Evolutionary conservation across 2,797 vertebrate species (phyloP), one percentile per base, ranked within the genome.

Genomic region (Coregonus ussuriensis): DNA sequence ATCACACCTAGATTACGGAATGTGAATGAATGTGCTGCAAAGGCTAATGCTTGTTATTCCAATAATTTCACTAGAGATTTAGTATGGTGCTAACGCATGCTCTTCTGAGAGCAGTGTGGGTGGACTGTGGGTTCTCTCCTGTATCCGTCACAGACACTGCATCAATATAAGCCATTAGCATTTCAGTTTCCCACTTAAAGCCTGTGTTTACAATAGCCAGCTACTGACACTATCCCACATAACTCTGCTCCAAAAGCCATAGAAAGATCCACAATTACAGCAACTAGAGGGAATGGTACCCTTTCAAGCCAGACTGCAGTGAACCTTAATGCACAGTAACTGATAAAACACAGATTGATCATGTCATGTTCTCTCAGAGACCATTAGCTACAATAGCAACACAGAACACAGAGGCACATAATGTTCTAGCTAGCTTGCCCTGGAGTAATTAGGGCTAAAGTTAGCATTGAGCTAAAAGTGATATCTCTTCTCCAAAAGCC

Each of bases 1-100:
- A 71, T 53, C 77, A 77, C 74, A 82, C 85, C 80, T 85, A 86
- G 78, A 84, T 82, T 79, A 74, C 11, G 79, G 14, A 66, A 83
- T 6, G 29, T 5, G 70, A 76, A 35, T 68, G 66, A 52, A 63
- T 13, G 63, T 63, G 37, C 66, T 54, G 16, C 3, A n/a, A 21
- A 56, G 74, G 81, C 62, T 13, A 53, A 35, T n/a, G 35, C 4
- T 47, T 13, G 47, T 67, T 68, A 3, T 74, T 77, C 25, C 67
- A 4, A 72, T 72, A 74, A 68, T 56, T 47, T 76, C 59, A 63
- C 52, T 62, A 78, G 15, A 29, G 59, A 53, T 75, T 21, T 47
- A 59, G 59, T 53, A 1, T 56, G 66, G 16, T 13, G 6, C 0
- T 51, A 31, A 29, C 41, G 33, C 47, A 51, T 18, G 16, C 56